A percentile compares a stretch with the other conserved stretches of the same genome.
phyloP scores from a whole-genome alignment of 2,113 vertebrate genomes.

The Leptobrachium ailaonicum region DNA sequence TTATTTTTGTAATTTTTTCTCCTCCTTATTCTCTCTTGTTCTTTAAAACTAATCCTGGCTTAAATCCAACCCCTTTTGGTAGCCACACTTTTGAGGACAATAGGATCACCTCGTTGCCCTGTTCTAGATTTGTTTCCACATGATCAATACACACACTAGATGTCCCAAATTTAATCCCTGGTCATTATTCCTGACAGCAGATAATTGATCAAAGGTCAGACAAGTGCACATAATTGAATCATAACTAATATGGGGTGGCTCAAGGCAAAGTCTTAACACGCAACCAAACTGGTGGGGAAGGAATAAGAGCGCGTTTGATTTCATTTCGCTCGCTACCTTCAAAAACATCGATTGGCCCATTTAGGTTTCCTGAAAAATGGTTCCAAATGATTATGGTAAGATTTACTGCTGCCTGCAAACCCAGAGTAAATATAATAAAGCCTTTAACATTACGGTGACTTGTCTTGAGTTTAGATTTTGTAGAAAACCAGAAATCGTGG shows the following conservation, averaged over 20 bases:
- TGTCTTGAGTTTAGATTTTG: neutral
- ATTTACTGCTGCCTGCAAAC: slow-evolving; percentile 60
- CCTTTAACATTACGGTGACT: slow-evolving; percentile 8
- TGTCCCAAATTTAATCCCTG: slow-evolving; percentile 61
- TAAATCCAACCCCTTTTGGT: slow-evolving; percentile 1
- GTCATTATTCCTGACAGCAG: slow-evolving; percentile 75
- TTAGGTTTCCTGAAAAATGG: slow-evolving; percentile 62
- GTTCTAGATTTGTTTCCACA: slow-evolving; percentile 48
- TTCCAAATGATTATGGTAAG: slow-evolving; percentile 62
- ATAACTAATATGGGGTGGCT: slow-evolving; percentile 60
- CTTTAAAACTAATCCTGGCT: slow-evolving; percentile 11
- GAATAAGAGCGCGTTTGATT: slow-evolving; percentile 50
- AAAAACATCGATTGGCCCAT: slow-evolving; percentile 56
- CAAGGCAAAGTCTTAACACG: slow-evolving; percentile 30
- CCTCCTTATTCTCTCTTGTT: neutral
- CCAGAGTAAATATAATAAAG: slow-evolving; percentile 61
- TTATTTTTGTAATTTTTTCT: neutral
- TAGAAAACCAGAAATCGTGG: neutral
- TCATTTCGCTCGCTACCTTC: slow-evolving; percentile 58
- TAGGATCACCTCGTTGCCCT: slow-evolving; percentile 21
- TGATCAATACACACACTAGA: slow-evolving; percentile 56
- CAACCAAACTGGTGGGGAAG: slow-evolving; percentile 9
- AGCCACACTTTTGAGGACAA: slow-evolving; percentile 31
- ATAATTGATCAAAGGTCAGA: slow-evolving; percentile 80
- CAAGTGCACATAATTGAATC: slow-evolving; percentile 75